phyloP scores from a whole-genome alignment of 2,113 vertebrate genomes.

The Trematomus loennbergii region DNA sequence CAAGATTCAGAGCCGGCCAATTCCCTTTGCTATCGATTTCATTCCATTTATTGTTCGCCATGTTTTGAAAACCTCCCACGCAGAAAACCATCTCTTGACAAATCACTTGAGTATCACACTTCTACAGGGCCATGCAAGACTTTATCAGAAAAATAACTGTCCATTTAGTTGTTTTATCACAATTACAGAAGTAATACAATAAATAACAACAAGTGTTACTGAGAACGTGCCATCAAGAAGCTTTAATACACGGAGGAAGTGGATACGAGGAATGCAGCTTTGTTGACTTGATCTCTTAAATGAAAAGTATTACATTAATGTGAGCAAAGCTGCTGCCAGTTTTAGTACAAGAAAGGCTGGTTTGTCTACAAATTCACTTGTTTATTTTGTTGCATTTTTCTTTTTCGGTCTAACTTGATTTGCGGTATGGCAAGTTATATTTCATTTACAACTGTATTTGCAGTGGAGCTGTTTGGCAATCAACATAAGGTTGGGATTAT shows the following conservation, averaged over 20 bases:
- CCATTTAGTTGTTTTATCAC: conserved; percentile 28
- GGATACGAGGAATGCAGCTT: not conserved
- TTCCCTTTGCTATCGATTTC: conserved; percentile 81
- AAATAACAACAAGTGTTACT: not conserved
- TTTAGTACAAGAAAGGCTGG: not conserved
- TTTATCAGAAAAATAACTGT: conserved; percentile 54
- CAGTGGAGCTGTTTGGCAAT: not conserved
- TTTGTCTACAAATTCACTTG: not conserved
- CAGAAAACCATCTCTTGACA: conserved; percentile 71
- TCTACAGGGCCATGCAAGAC: conserved; percentile 38
- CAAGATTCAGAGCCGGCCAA: conserved; percentile 72
- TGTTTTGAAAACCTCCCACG: conserved; percentile 73
- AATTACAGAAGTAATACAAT: conserved; percentile 5
- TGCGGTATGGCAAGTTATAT: not conserved
- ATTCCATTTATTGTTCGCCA: conserved; percentile 74
- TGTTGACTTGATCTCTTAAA: not conserved
- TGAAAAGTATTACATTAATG: not conserved
- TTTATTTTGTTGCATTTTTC: not conserved
- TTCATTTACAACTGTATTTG: not conserved
- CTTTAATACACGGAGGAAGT: not conserved
- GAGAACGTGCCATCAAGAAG: not conserved
- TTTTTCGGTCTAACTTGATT: not conserved
- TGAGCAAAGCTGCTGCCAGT: not conserved
- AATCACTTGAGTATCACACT: conserved; percentile 62
- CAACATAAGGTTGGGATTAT: not conserved